These are phyloP conservation scores for Plestiodon gilberti DNA, from an alignment of 2,113 vertebrate genomes.

Conservation along the genomic window DNA sequence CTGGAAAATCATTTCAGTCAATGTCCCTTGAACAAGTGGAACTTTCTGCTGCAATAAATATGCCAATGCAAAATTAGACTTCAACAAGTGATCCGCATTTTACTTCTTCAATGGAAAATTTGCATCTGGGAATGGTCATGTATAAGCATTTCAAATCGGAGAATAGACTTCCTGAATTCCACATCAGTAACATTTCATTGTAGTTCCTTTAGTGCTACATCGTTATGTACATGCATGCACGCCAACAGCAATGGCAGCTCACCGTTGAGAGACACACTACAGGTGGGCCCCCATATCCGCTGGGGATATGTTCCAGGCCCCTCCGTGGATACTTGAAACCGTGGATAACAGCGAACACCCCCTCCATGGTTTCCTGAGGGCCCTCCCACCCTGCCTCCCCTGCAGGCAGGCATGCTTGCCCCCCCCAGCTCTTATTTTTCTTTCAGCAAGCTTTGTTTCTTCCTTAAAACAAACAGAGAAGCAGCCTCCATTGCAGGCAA, in stretches of 20 bases:
- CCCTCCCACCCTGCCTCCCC: too few species aligned
- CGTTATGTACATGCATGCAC: background rate
- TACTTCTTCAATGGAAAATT: slow-evolving; percentile 19
- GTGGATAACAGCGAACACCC: too few species aligned
- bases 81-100: background rate
- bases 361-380: too few species aligned
- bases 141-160: slow-evolving; percentile 11
- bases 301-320: too few species aligned
- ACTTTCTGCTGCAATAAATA: slow-evolving; percentile 4
- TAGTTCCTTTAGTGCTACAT: background rate
- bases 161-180: slow-evolving; percentile 5
- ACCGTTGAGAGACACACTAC: too few species aligned
- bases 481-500: too few species aligned
- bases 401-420: too few species aligned
- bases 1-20: slow-evolving; percentile 42
- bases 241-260: background rate
- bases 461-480: too few species aligned
- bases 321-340: too few species aligned
- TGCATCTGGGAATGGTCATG: background rate
- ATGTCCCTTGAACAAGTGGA: slow-evolving; percentile 26
- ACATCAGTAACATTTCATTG: background rate
- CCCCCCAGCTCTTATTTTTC: too few species aligned
- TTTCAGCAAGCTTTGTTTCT: too few species aligned
- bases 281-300: too few species aligned
- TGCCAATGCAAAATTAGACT: slow-evolving; percentile 39